Evolutionary conservation across 1,140 invertebrate species (phyloP).

Genomic region (Polypedilum vanderplanki): DNA sequence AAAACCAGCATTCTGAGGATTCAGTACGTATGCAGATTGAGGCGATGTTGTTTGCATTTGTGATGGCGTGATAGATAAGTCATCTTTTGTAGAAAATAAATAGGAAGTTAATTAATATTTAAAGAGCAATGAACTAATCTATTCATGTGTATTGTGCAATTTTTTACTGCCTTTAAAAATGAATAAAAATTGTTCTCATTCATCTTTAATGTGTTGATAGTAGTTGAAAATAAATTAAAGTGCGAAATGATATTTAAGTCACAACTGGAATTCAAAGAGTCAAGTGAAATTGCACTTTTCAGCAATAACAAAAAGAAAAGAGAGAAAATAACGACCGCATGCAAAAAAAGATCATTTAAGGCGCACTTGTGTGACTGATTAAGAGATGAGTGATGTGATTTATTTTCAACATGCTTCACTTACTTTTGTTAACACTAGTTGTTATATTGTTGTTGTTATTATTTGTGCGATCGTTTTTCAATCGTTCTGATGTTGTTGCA

Average conservation of each 20-base stretch:
- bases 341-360: neutral
- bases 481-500: conserved; percentile 1
- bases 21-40: neutral
- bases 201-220: neutral
- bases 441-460: neutral
- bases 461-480: conserved; percentile 21
- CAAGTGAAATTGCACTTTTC: neutral
- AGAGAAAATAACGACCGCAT: conserved; percentile 1
- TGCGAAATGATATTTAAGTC: neutral
- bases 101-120: neutral
- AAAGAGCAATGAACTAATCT: neutral
- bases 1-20: neutral
- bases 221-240: conserved; percentile 6
- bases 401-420: conserved; percentile 21
- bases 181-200: neutral
- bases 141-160: conserved; percentile 1
- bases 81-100: conserved; percentile 9
- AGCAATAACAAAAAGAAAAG: neutral
- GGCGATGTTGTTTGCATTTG: conserved; percentile 24
- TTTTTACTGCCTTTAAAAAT: neutral
- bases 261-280: conserved; percentile 24
- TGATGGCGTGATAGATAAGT: conserved; percentile 10
- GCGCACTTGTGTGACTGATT: neutral
- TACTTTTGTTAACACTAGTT: conserved; percentile 9
- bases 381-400: conserved; percentile 23